A percentile compares a stretch with the other conserved stretches of the same genome.
These are phyloP conservation scores for Holocentrus rufus DNA, from an alignment of 2,797 vertebrate species.

Conservation along the genomic window DNA sequence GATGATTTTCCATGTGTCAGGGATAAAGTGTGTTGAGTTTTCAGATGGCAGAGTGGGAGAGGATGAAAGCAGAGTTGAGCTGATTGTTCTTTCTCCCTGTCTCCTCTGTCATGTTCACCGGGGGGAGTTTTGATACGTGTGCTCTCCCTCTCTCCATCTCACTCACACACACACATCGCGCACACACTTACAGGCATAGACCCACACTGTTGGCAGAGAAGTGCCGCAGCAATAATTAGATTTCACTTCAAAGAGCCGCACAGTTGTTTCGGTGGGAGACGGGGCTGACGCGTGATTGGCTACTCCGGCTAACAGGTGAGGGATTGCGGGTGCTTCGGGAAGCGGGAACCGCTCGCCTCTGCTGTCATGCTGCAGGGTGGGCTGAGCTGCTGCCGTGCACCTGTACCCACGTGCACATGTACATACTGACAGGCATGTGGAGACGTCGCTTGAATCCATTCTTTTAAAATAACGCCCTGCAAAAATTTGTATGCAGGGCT, in stretches of 20 bases:
- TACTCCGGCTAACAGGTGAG: conserved; percentile 45
- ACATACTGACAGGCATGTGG: too few relatives aligned
- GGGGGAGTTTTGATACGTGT: conserved; percentile 57
- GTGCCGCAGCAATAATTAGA: conserved; percentile 68
- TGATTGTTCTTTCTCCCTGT: conserved; percentile 53
- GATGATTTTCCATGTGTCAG: conserved; percentile 36
- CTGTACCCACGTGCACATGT: too few relatives aligned
- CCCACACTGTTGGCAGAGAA: conserved; percentile 20
- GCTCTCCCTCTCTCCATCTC: conserved; percentile 9
- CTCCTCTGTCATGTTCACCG: conserved; percentile 64
- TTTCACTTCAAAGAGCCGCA: conserved; percentile 75
- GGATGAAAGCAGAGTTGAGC: conserved; percentile 67
- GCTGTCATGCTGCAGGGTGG: neutral
- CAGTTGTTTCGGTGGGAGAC: conserved; percentile 57
- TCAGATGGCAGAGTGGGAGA: conserved; percentile 36
- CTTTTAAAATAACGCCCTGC: neutral
- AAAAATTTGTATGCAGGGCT: neutral
- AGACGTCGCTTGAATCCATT: too few relatives aligned
- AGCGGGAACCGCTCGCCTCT: conserved; percentile 5
- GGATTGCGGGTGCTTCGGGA: conserved; percentile 16
- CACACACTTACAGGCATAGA: conserved; percentile 13
- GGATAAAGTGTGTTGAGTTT: conserved; percentile 36
- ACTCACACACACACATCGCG: conserved; percentile 12
- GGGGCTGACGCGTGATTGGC: conserved; percentile 43
- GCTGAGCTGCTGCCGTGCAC: neutral